These are phyloP conservation scores for Drosophila setifemur DNA, from an alignment of 1,140 invertebrate genomes.

Conservation along the genomic window DNA sequence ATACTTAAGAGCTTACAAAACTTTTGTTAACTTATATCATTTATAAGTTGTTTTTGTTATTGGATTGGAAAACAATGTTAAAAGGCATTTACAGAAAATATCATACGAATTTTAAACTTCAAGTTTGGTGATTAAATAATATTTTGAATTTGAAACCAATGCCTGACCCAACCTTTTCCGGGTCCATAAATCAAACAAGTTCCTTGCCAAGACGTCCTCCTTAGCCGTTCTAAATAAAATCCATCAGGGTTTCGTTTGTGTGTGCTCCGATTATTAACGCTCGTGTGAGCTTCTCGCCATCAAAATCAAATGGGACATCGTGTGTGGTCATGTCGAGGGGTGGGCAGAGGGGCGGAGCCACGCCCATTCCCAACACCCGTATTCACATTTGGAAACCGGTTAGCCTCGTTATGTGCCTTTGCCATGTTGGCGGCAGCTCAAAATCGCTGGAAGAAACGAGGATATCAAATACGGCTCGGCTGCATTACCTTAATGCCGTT, in stretches of 20 bases:
- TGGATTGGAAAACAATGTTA: too few relatives aligned
- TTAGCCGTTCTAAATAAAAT: not conserved
- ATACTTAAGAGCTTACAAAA: too few relatives aligned
- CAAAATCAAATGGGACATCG: slow-evolving; percentile 57
- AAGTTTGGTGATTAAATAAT: too few relatives aligned
- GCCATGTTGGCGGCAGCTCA: slow-evolving; percentile 42
- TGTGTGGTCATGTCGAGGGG: slow-evolving; percentile 53
- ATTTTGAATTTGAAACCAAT: not conserved
- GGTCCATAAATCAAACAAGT: slow-evolving; percentile 16
- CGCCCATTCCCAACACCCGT: not conserved
- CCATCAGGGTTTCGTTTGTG: slow-evolving; percentile 5
- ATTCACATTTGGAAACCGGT: slow-evolving; percentile 11
- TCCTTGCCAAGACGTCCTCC: slow-evolving; percentile 22
- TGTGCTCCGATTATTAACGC: slow-evolving; percentile 47
- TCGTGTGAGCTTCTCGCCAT: slow-evolving; percentile 57
- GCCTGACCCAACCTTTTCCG: not conserved
- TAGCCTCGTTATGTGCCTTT: slow-evolving; percentile 45
- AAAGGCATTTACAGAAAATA: too few relatives aligned
- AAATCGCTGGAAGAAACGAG: slow-evolving; percentile 54
- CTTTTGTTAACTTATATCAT: too few relatives aligned
- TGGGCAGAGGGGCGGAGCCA: slow-evolving; percentile 4
- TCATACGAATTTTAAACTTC: too few relatives aligned
- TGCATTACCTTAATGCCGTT: slow-evolving; percentile 35
- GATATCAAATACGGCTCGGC: slow-evolving; percentile 45
- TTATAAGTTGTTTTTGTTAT: too few relatives aligned